Evolutionary conservation across 2,113 vertebrate species (phyloP).

Genomic region (Paramormyrops kingsleyae): DNA sequence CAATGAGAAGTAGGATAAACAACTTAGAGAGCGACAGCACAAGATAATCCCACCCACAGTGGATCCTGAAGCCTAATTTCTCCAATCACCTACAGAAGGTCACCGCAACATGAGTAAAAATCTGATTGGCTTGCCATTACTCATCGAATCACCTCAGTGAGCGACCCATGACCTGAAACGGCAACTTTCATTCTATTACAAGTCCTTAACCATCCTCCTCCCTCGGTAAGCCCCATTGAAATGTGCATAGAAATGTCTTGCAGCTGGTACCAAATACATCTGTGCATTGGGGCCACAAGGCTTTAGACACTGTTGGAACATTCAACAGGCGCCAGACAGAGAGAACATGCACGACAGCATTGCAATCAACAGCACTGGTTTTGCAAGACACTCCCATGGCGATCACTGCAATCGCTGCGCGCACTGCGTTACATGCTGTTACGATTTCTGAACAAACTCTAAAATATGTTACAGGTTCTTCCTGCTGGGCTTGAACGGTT

Average conservation of each 20-base stretch:
- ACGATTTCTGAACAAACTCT: neutral
- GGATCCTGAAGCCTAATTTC: neutral
- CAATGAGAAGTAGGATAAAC: neutral
- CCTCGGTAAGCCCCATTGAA: neutral
- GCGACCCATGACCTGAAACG: neutral
- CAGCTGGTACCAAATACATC: neutral
- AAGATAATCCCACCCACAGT: neutral
- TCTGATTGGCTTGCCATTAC: neutral
- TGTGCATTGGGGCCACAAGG: neutral
- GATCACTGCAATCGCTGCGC: neutral
- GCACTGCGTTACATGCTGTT: neutral
- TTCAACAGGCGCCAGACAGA: neutral
- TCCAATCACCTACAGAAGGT: constrained; percentile 1
- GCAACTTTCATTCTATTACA: neutral
- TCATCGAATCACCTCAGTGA: neutral
- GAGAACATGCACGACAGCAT: neutral
- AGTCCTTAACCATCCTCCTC: neutral
- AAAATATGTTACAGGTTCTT: constrained; percentile 7
- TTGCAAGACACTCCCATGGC: neutral
- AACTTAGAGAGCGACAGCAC: neutral
- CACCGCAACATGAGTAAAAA: neutral
- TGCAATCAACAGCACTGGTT: neutral
- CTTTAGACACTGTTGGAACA: neutral
- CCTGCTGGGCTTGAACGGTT: neutral
- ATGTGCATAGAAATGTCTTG: neutral